A percentile compares a stretch with the other conserved stretches of the same genome.
Evolutionary conservation across 2,113 vertebrate species (phyloP).

Genomic region (Nothocercus nigrocapillus): DNA sequence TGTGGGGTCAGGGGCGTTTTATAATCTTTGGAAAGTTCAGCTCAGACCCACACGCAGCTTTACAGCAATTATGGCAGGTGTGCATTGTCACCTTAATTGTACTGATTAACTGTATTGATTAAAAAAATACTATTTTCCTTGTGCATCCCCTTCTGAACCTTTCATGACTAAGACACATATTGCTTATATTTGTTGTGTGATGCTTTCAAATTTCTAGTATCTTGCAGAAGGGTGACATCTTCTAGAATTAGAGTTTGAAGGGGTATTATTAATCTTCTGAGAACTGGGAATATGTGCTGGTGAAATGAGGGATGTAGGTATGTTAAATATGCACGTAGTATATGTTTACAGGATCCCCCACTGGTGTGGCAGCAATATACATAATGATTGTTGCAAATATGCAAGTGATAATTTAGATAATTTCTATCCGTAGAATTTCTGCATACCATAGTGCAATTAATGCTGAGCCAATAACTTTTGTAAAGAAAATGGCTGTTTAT

Average conservation of each 20-base stretch:
- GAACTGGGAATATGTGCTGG: not conserved
- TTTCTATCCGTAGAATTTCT: not conserved
- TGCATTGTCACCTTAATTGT: not conserved
- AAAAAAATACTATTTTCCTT: not conserved
- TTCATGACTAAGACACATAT: not conserved
- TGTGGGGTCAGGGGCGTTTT: fast-evolving
- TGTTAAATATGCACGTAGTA: not conserved
- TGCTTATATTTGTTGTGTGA: not conserved
- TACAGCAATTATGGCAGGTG: not conserved
- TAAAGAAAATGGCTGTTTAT: not conserved
- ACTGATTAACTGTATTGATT: not conserved
- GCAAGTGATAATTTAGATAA: not conserved
- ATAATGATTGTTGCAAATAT: not conserved
- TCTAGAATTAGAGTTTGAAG: not conserved
- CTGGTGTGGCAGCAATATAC: not conserved
- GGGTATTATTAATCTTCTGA: not conserved
- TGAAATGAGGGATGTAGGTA: not conserved
- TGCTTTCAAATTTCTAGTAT: not conserved
- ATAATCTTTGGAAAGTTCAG: not conserved
- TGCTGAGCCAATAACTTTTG: not conserved
- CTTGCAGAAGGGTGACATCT: not conserved
- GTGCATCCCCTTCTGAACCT: not conserved
- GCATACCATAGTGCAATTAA: not conserved
- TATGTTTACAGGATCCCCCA: no score
- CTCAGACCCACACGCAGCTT: not conserved